phyloP scores from a whole-genome alignment of 2,888 invertebrate species.

The Drosophila paranaensis region DNA sequence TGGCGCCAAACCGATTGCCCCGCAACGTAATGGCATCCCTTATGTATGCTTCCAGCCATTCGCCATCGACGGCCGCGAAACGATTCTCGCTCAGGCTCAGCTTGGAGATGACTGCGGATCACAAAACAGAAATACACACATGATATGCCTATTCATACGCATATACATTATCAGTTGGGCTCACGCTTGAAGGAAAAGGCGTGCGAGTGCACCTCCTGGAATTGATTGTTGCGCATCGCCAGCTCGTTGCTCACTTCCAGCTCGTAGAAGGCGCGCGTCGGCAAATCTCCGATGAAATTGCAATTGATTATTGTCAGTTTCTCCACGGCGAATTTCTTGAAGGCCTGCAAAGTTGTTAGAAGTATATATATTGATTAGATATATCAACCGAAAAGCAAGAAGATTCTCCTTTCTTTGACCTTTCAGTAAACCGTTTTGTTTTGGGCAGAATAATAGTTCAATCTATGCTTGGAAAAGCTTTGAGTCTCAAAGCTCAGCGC shows the following conservation, averaged over 20 bases:
- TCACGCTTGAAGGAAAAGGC: slow-evolving; percentile 87
- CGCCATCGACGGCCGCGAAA: slow-evolving; percentile 81
- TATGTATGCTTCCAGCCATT: slow-evolving; percentile 82
- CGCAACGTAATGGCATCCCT: slow-evolving; percentile 79
- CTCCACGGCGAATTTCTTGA: slow-evolving; percentile 91
- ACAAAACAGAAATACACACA: not conserved
- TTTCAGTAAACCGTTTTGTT: too few relatives aligned
- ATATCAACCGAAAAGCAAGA: not conserved
- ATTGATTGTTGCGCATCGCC: slow-evolving; percentile 88
- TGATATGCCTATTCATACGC: not conserved
- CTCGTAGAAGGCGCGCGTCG: slow-evolving; percentile 91
- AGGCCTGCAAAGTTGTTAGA: slow-evolving; percentile 86
- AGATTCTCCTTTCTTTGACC: too few relatives aligned
- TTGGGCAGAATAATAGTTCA: too few relatives aligned
- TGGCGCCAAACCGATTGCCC: slow-evolving; percentile 81
- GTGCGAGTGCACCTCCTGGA: slow-evolving; percentile 88
- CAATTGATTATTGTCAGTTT: slow-evolving; percentile 88
- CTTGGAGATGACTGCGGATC: slow-evolving; percentile 75
- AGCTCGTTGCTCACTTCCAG: slow-evolving; percentile 89
- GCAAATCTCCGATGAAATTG: slow-evolving; percentile 86
- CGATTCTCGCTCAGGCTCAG: slow-evolving; percentile 80
- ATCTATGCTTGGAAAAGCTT: not conserved
- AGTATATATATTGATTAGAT: not conserved
- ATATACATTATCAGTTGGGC: slow-evolving; percentile 17
- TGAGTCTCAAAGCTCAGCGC: not conserved